phyloP scores from a whole-genome alignment of 2,113 vertebrate genomes.

The Elachura formosa region DNA sequence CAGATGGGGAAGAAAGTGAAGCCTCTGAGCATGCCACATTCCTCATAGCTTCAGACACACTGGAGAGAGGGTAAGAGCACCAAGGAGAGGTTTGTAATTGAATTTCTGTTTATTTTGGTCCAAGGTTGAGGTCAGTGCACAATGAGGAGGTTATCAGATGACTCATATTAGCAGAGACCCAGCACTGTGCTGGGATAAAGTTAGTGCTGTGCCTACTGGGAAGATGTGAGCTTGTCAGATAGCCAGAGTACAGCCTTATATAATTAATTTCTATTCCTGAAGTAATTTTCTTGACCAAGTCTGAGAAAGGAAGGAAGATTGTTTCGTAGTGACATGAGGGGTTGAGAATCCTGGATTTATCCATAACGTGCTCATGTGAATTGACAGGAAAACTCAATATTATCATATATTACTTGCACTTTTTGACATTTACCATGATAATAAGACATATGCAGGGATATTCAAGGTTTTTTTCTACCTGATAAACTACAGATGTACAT shows the following conservation, averaged over 20 bases:
- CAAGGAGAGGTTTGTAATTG: constrained; percentile 29
- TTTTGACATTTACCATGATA: background rate
- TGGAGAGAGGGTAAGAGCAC: background rate
- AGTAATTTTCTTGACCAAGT: constrained; percentile 30
- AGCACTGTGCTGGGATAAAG: constrained; percentile 29
- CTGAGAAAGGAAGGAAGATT: background rate
- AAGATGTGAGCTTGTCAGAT: constrained; percentile 36
- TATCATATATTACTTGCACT: background rate
- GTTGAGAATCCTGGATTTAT: background rate
- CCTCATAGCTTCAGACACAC: background rate
- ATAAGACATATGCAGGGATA: background rate
- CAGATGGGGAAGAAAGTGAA: background rate
- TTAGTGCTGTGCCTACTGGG: constrained; percentile 47
- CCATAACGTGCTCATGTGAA: background rate
- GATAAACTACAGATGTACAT: background rate
- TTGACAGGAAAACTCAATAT: background rate
- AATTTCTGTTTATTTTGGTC: constrained; percentile 65
- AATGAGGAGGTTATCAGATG: constrained; percentile 49
- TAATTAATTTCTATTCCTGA: constrained; percentile 47
- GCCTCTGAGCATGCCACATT: background rate
- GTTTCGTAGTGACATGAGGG: background rate
- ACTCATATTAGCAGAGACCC: constrained; percentile 38
- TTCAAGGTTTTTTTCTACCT: background rate
- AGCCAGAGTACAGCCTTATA: constrained; percentile 21
- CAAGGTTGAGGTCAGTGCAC: constrained; percentile 59